Evolutionary conservation across 2,888 invertebrate species (phyloP), one percentile per base, ranked within the genome.

Genomic region (Brachypalpus laphriformis): DNA sequence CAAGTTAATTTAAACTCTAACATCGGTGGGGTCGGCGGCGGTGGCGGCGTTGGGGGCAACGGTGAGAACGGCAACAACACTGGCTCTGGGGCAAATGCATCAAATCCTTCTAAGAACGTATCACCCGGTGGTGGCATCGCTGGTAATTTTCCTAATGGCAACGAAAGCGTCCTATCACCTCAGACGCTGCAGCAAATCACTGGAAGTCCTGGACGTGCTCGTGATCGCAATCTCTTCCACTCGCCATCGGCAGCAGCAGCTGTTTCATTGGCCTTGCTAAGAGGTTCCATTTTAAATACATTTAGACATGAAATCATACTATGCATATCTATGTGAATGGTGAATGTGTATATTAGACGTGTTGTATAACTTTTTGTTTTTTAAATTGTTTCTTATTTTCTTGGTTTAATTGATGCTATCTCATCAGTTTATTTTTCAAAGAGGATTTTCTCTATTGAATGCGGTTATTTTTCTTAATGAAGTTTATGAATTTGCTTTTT

Each of bases 211-310:
- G 91, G 91, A 88, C 89, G 92, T 83, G 92, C 91, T 65, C 90
- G 92, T 86, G 92, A 92, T 89, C 90, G 92, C 77, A 92, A 92
- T 90, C 87, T 92, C 57, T 92, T 91, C 88, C 90, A 91, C 87
- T 89, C 90, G 87, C 90, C 91, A 56, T 89, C 91, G 86, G 88
- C 91, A 83, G 89, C 90, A 87, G 90, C 89, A 87, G 90, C 91
- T 63, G 87, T 90, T 87, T 89, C 92, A 56, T 89, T 92, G 88
- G 91, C 92, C 87, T 88, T 91, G 88, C 89, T 92, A 88, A 90
- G 92, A 92, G 92, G 92, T 92, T 89, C 89, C 88, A 80, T 81
- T 75, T 80, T 59, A 59, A 68, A 68, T 68, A 70, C 42, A 77
- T 71, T 76, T 59, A 68, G 51, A 49, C 42, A 51, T 57, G 54